These are phyloP conservation scores for Rissa tridactyla DNA, from an alignment of 2,113 vertebrate species.

Conservation along the genomic window DNA sequence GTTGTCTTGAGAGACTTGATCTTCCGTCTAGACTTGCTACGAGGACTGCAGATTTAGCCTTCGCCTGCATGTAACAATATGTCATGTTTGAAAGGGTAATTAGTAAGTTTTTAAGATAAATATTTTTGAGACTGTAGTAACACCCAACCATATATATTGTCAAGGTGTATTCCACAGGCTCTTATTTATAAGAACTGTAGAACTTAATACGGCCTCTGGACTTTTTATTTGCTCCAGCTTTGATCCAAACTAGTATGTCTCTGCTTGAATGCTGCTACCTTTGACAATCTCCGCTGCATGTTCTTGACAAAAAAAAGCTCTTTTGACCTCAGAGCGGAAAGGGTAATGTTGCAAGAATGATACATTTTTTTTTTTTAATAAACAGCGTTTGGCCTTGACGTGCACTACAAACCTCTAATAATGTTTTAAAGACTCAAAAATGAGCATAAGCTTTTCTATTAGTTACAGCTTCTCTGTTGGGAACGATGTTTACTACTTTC, in stretches of 20 bases:
- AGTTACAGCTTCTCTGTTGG: neutral
- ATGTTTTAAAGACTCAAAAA: neutral
- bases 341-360: neutral
- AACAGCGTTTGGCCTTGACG: neutral
- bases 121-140: accelerated
- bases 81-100: neutral
- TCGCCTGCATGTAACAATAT: neutral
- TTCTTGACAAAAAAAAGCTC: neutral
- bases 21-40: neutral
- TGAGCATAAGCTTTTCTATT: neutral
- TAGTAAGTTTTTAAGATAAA: neutral
- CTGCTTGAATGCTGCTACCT: neutral
- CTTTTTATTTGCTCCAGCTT: neutral
- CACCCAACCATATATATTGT: neutral
- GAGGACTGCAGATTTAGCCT: neutral
- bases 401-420: neutral
- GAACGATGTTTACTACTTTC: neutral
- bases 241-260: neutral
- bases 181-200: neutral
- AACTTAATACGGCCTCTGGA: neutral
- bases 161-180: neutral
- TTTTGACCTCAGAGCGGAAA: neutral
- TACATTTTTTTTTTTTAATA: neutral
- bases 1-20: neutral
- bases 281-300: neutral